These are phyloP conservation scores for Lapara coniferarum DNA, from an alignment of 2,888 invertebrate genomes.

Conservation along the genomic window DNA sequence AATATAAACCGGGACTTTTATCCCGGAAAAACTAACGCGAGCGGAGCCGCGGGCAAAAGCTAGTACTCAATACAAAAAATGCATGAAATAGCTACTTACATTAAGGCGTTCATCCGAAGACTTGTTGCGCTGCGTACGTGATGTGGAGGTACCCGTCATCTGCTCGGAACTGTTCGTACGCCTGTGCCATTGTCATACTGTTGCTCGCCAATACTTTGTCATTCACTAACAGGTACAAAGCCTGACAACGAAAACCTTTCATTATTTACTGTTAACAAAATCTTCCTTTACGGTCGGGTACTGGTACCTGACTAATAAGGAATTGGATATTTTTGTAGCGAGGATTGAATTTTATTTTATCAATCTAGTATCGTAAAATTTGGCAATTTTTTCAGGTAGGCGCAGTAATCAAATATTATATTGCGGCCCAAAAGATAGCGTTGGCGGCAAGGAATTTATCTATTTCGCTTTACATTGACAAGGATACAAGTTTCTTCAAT, in stretches of 20 bases:
- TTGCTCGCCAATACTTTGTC: conserved; percentile 91
- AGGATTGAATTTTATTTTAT: no score
- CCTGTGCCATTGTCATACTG: conserved; percentile 91
- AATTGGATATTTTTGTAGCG: no score
- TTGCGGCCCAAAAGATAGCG: no score
- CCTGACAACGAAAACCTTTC: conserved; percentile 63
- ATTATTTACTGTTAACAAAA: background rate
- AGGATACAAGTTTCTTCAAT: background rate
- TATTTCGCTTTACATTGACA: background rate
- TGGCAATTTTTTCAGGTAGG: no score
- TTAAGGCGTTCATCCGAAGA: conserved; percentile 68
- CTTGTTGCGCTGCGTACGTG: conserved; percentile 93
- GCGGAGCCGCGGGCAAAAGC: no score
- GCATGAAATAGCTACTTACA: conserved; percentile 37
- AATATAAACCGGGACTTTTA: no score
- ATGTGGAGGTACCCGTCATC: conserved; percentile 93
- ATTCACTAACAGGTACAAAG: conserved; percentile 91
- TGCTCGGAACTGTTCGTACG: conserved; percentile 89
- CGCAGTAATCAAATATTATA: no score
- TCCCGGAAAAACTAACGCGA: no score
- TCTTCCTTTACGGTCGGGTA: background rate
- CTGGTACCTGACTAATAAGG: background rate
- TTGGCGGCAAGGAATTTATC: background rate
- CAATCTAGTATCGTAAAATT: no score
- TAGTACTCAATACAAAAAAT: background rate